These are phyloP conservation scores for Synergus laeviventris DNA, from an alignment of 2,888 invertebrate species.

Conservation along the genomic window DNA sequence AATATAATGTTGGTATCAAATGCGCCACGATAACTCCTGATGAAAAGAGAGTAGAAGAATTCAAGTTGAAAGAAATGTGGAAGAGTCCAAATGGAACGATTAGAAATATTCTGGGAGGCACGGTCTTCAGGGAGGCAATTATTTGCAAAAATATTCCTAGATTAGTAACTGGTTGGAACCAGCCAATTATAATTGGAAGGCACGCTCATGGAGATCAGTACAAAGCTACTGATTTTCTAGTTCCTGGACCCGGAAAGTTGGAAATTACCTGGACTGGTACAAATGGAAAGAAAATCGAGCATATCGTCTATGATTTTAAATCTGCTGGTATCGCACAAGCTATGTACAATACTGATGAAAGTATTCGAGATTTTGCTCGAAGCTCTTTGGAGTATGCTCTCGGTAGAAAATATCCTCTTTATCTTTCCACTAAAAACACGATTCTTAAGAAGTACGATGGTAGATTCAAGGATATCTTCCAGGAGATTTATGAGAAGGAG, in stretches of 20 bases:
- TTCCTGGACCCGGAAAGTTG: conserved; percentile 92
- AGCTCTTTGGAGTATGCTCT: conserved; percentile 95
- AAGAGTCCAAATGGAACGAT: conserved; percentile 94
- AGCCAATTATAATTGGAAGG: conserved; percentile 98
- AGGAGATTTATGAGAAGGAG: conserved; percentile 93
- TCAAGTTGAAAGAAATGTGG: conserved; percentile 93
- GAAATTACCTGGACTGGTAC: conserved; percentile 89
- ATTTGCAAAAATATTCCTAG: conserved; percentile 96
- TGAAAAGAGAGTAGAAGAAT: conserved; percentile 95
- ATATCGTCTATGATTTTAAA: conserved; percentile 90
- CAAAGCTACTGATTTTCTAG: conserved; percentile 97
- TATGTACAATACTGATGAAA: conserved; percentile 98
- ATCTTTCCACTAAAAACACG: conserved; percentile 97
- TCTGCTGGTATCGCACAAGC: conserved; percentile 94
- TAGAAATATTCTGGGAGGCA: conserved; percentile 90
- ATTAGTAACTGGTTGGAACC: conserved; percentile 95
- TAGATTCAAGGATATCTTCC: conserved; percentile 97
- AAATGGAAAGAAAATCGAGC: conserved; percentile 81
- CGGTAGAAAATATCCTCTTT: conserved; percentile 89
- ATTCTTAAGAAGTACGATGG: conserved; percentile 98
- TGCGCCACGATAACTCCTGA: conserved; percentile 99
- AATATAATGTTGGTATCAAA: conserved; percentile 98
- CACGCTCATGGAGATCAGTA: conserved; percentile 99
- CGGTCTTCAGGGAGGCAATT: conserved; percentile 90
- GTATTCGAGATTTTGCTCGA: conserved; percentile 95